These are phyloP conservation scores for Aspidoscelis tigris DNA, from an alignment of 2,113 vertebrate species.

Conservation along the genomic window DNA sequence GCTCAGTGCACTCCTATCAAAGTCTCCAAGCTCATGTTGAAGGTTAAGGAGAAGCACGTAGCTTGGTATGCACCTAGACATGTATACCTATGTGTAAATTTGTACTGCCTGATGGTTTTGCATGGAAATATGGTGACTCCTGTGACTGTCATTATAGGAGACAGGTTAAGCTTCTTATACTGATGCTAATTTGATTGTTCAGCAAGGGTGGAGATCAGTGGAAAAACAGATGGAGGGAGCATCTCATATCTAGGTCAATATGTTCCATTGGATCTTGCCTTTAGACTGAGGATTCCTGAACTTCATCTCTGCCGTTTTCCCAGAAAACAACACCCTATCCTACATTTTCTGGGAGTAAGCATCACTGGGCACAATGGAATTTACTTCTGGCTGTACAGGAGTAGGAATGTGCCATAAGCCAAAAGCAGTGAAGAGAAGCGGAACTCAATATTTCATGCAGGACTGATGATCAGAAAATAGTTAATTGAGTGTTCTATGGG, in stretches of 20 bases:
- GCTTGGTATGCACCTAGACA: constrained; percentile 6
- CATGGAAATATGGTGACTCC: neutral
- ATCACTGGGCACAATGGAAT: no score
- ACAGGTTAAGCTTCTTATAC: constrained; percentile 25
- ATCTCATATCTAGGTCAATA: neutral
- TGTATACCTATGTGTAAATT: neutral
- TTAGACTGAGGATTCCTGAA: neutral
- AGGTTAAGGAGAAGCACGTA: neutral
- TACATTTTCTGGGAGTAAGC: no score
- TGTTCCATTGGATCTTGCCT: neutral
- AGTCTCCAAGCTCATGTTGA: neutral
- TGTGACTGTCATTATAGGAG: constrained; percentile 21
- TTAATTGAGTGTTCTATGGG: neutral
- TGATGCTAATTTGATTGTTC: constrained; percentile 34
- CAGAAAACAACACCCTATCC: no score
- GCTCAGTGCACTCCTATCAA: constrained; percentile 39
- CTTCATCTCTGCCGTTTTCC: neutral
- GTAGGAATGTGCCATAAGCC: neutral
- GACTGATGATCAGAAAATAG: neutral
- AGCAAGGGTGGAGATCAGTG: constrained; percentile 43
- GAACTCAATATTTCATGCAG: neutral
- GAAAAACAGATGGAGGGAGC: constrained; percentile 2
- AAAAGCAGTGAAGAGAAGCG: neutral
- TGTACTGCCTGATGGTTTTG: constrained; percentile 28
- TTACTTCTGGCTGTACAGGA: no score